Evolutionary conservation across 2,797 vertebrate species (phyloP).

Genomic region (Taenioides sp.): DNA sequence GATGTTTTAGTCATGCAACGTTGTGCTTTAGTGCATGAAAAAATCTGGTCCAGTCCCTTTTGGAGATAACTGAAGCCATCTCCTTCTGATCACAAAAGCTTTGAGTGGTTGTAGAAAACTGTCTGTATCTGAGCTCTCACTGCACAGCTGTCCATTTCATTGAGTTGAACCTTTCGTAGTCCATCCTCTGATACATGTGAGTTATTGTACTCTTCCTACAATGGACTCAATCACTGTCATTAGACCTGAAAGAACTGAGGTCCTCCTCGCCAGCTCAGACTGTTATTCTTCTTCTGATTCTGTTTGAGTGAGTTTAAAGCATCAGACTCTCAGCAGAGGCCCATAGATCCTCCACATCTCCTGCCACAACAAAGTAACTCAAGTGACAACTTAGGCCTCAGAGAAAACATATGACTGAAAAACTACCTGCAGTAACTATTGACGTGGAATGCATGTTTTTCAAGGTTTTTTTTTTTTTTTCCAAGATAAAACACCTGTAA

Average conservation of each 20-base stretch:
- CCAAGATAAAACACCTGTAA: too few relatives aligned
- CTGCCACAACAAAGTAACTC: conserved; percentile 16
- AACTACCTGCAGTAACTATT: not conserved
- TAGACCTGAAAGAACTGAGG: not conserved
- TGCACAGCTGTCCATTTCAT: not conserved
- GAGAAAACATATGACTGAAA: too few relatives aligned
- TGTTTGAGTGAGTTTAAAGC: conserved; percentile 13
- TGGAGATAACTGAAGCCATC: too few relatives aligned
- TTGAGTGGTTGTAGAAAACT: too few relatives aligned
- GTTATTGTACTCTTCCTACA: conserved; percentile 6
- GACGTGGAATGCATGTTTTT: not conserved
- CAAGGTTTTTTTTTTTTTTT: too few relatives aligned
- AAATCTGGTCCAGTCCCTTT: too few relatives aligned
- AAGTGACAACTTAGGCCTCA: not conserved
- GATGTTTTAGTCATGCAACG: too few relatives aligned
- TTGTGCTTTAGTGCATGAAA: too few relatives aligned
- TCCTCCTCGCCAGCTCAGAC: conserved; percentile 1
- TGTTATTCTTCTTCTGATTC: conserved; percentile 1
- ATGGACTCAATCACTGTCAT: conserved; percentile 7
- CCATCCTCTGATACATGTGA: not conserved
- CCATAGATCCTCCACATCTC: conserved; percentile 14
- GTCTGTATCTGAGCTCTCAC: not conserved
- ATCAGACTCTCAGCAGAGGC: conserved; percentile 6
- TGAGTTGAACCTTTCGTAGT: not conserved
- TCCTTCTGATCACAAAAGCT: too few relatives aligned